Evolutionary conservation across 2,113 vertebrate species (phyloP).

Genomic region (Gambusia holbrooki): DNA sequence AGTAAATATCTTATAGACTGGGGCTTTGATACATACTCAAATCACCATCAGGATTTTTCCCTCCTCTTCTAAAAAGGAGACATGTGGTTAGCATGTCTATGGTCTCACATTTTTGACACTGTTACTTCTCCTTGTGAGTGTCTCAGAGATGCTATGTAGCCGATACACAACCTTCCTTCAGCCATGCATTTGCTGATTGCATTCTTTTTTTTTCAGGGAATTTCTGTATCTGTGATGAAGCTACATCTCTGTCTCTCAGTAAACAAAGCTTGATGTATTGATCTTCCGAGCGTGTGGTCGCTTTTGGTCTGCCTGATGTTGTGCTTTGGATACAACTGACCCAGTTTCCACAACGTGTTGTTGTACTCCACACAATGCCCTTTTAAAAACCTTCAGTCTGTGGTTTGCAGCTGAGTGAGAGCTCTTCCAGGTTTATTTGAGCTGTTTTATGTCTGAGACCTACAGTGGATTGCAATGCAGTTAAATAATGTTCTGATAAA

Average conservation of each 20-base stretch:
- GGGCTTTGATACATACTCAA: no score
- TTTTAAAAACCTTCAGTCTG: not conserved
- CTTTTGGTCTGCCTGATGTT: slow-evolving; percentile 15
- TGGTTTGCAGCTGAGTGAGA: not conserved
- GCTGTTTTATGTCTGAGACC: not conserved
- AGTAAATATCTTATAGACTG: no score
- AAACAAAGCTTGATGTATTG: slow-evolving; percentile 19
- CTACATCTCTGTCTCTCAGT: slow-evolving; percentile 11
- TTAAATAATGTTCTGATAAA: not conserved
- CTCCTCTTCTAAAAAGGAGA: not conserved
- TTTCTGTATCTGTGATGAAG: slow-evolving; percentile 14
- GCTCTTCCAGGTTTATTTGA: not conserved
- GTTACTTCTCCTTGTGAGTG: not conserved
- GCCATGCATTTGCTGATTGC: not conserved
- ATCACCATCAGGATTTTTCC: no score
- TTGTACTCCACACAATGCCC: not conserved
- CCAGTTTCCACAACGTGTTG: slow-evolving; percentile 5
- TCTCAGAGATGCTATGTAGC: not conserved
- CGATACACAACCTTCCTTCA: not conserved
- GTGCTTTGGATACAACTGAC: slow-evolving; percentile 13
- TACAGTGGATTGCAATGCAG: not conserved
- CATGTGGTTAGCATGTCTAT: not conserved
- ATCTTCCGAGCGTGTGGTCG: slow-evolving; percentile 10
- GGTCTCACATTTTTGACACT: not conserved
- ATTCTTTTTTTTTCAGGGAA: not conserved